Base-by-base conservation (phyloP, 2,113 vertebrate genomes). In the Poecilia latipinna region DNA sequence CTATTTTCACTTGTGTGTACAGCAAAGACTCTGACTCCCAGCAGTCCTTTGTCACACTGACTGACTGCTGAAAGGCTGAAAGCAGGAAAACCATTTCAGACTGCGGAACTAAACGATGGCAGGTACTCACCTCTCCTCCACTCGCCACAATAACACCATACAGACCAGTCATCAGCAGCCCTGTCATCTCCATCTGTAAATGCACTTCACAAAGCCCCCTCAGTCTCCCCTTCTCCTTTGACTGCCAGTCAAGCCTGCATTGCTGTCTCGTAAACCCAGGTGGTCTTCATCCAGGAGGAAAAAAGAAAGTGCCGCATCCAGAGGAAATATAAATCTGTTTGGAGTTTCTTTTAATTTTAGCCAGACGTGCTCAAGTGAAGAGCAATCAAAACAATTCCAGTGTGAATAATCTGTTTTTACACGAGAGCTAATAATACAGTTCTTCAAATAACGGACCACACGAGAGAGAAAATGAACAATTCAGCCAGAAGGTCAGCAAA, bases 161-260 rank as follows among this genome's bases (percentile, higher is more conserved):
- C 86, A 74, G 80, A 74, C 77, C 77, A 76, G 83, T 82, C 89
- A 81, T 88, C 87, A 77, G 73, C 82, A 72, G 79, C 64, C 48
- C 89, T 84, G 90, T 85, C 89, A 87, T 86, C 88, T 86, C 84
- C 86, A 86, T 85, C 86, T 88, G 82, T 82, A 88, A 90, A 90
- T 89, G 83, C 86, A 79, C 85, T 85, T 84, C 74, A 74, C 68
- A 68, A 65, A 72, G 51, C n/a, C 69, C 65, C 66, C 73, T 69
- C 72, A 31, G 28, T 73, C 75, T 66, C 71, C 66, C 61, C 68
- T 44, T 35, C 64, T 62, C 66, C 72, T 80, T 62, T 31, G 54
- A 62, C 71, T 88, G 82, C 85, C 85, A 84, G 72, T 91, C 84
- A 86, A 77, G 79, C 77, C 78, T 68, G 54, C 70, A 42, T 71